phyloP scores from a whole-genome alignment of 2,888 invertebrate species.

The Drosophila koepferae region DNA sequence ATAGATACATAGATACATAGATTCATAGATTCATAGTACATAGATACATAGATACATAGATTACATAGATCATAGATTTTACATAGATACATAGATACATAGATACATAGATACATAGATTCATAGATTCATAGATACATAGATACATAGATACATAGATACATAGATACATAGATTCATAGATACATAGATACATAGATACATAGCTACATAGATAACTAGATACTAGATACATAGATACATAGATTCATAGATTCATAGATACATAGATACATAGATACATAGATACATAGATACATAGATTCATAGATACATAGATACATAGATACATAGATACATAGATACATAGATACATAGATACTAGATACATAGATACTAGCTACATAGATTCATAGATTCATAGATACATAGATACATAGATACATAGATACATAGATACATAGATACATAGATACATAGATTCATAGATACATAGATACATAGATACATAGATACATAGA shows the following conservation, averaged over 20 bases:
- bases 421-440: conserved; percentile 1
- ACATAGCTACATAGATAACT: too few relatives aligned
- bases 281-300: conserved; percentile 2
- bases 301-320: conserved; percentile 1
- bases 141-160: neutral
- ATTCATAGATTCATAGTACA: conserved; percentile 2
- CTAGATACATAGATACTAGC: too few relatives aligned
- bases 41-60: neutral
- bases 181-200: too few relatives aligned
- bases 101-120: conserved; percentile 6
- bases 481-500: neutral
- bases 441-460: conserved; percentile 4
- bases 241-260: conserved; percentile 1
- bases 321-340: conserved; percentile 1
- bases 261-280: conserved; percentile 2
- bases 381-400: too few relatives aligned
- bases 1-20: conserved; percentile 5
- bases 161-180: too few relatives aligned
- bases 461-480: neutral
- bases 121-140: conserved; percentile 2
- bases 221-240: too few relatives aligned
- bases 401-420: neutral
- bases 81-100: conserved; percentile 3
- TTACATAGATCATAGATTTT: neutral
- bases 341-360: too few relatives aligned